phyloP scores from a whole-genome alignment of 1,140 invertebrate species.

The Plutomurus gul region DNA sequence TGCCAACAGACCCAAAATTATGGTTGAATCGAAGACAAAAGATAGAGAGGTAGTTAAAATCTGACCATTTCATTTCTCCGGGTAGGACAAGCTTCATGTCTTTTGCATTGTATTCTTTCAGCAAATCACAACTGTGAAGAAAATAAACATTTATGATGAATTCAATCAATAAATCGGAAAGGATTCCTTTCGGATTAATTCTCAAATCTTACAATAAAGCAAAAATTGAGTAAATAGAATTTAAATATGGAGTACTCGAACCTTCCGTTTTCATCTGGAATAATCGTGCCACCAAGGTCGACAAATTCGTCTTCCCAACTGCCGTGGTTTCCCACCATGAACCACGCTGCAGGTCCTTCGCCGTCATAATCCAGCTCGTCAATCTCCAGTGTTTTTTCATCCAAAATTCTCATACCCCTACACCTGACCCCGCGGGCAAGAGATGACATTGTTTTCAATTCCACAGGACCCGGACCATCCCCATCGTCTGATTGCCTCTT shows the following conservation, averaged over 20 bases:
- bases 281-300: constrained; percentile 41
- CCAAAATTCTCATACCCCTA: constrained; percentile 37
- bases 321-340: constrained; percentile 43
- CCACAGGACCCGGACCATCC: background rate
- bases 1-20: constrained; percentile 51
- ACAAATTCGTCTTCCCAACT: constrained; percentile 45
- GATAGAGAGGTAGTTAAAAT: constrained; percentile 47
- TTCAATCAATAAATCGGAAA: no score
- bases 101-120: constrained; percentile 41
- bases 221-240: no score
- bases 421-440: constrained; percentile 5
- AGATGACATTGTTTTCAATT: background rate
- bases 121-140: constrained; percentile 36
- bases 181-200: no score
- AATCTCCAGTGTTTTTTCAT: constrained; percentile 45
- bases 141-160: background rate
- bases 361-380: constrained; percentile 39
- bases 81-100: constrained; percentile 45
- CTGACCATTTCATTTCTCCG: constrained; percentile 48
- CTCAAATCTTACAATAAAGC: no score
- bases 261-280: constrained; percentile 52
- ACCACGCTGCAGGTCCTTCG: constrained; percentile 50
- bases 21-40: constrained; percentile 52
- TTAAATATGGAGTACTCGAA: background rate
- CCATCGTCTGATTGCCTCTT: background rate